These are phyloP conservation scores for Meganola albula DNA, from an alignment of 2,888 invertebrate species.

Conservation along the genomic window DNA sequence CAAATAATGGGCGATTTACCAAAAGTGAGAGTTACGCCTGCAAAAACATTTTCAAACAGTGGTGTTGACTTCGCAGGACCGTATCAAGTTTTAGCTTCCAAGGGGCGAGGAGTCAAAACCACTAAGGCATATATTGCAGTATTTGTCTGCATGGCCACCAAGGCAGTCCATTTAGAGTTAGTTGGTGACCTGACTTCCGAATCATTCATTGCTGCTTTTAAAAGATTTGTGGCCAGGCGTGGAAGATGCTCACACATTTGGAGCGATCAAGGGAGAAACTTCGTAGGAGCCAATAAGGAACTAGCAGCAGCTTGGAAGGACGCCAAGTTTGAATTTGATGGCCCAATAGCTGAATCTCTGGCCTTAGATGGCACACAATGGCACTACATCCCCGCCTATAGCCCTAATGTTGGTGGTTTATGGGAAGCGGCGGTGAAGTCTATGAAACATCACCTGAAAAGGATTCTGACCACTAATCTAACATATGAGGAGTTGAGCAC, in stretches of 20 bases:
- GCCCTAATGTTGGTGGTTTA: constrained; percentile 6
- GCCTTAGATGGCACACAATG: constrained; percentile 6
- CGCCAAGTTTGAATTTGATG: constrained; percentile 2
- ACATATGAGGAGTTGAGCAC: constrained; percentile 5
- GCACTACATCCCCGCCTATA: constrained; percentile 6
- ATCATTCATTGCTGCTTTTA: constrained; percentile 6
- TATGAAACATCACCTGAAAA: no score
- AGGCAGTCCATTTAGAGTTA: constrained; percentile 3
- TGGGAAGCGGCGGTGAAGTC: constrained; percentile 4
- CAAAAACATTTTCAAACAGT: constrained; percentile 5
- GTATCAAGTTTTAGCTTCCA: constrained; percentile 1
- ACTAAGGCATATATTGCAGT: constrained; percentile 5
- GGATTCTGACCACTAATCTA: neutral
- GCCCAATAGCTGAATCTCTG: constrained; percentile 1
- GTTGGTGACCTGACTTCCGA: constrained; percentile 7
- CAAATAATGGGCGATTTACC: constrained; percentile 7
- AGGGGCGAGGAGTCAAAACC: constrained; percentile 3
- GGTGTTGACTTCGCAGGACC: constrained; percentile 6
- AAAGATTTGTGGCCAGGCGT: constrained; percentile 4
- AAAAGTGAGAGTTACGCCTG: neutral
- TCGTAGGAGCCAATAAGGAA: no score
- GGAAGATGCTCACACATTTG: constrained; percentile 7
- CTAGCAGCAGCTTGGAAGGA: neutral
- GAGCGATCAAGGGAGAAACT: constrained; percentile 6
- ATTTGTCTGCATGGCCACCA: no score